Conservation (phyloP, 2,888 invertebrate genomes). For the Tachystola acroxantha region DNA sequence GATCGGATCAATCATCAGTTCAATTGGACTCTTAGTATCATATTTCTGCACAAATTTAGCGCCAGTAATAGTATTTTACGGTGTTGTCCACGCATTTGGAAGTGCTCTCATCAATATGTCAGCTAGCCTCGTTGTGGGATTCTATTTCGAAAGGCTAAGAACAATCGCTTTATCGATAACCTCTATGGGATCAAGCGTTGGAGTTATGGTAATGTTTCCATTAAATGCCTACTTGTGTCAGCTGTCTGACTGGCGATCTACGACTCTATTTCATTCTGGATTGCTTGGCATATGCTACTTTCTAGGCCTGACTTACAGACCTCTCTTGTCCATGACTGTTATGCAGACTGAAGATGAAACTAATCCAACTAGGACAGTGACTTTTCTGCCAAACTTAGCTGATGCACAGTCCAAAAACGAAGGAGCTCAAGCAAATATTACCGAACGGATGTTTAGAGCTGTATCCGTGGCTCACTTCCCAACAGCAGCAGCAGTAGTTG, state of each 20-base stretch:
- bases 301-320: slow-evolving; percentile 52
- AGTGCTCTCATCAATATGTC: slow-evolving; percentile 54
- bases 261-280: slow-evolving; percentile 53
- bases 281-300: slow-evolving; percentile 51
- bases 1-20: slow-evolving; percentile 50
- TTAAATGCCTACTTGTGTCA: slow-evolving; percentile 44
- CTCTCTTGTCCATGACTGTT: slow-evolving; percentile 54
- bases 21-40: slow-evolving; percentile 41
- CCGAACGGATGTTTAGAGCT: slow-evolving; percentile 37
- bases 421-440: slow-evolving; percentile 29
- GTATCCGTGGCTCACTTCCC: slow-evolving; percentile 35
- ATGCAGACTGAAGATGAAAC: slow-evolving; percentile 31
- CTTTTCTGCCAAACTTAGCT: slow-evolving; percentile 53
- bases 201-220: slow-evolving; percentile 53
- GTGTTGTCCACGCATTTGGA: slow-evolving; percentile 49
- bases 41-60: slow-evolving; percentile 43
- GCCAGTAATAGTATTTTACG: slow-evolving; percentile 47
- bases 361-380: slow-evolving; percentile 53
- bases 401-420: background rate
- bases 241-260: slow-evolving; percentile 54
- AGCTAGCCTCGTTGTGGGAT: slow-evolving; percentile 53
- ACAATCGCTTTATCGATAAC: slow-evolving; percentile 52
- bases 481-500: slow-evolving; percentile 24
- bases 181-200: slow-evolving; percentile 52
- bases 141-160: slow-evolving; percentile 62